Percentiles rank a stretch among this genome's conserved stretches.
phyloP scores from a whole-genome alignment of 2,797 vertebrate genomes.

The Pantherophis alleghaniensis region DNA sequence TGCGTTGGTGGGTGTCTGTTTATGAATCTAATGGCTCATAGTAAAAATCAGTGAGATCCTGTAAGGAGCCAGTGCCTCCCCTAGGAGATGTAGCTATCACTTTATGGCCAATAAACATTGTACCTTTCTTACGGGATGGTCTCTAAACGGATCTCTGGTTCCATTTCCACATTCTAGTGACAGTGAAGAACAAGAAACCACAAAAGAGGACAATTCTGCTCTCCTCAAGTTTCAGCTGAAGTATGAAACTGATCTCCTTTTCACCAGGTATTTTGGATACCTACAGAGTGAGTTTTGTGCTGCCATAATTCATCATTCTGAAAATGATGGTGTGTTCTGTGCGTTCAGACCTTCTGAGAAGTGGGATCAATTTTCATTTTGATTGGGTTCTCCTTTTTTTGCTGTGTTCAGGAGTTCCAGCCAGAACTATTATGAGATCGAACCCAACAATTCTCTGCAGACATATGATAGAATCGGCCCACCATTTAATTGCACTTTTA shows the following conservation, averaged over 20 bases:
- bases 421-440: slow-evolving; percentile 83
- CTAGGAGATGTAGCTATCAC: accelerated
- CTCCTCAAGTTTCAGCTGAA: slow-evolving; percentile 85
- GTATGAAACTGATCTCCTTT: slow-evolving; percentile 92
- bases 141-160: not conserved
- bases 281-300: too few relatives aligned
- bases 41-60: too few relatives aligned
- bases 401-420: slow-evolving; percentile 77
- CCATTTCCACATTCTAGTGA: slow-evolving; percentile 74
- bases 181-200: slow-evolving; percentile 83
- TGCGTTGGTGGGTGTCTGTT: not conserved
- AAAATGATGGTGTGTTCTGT: not conserved
- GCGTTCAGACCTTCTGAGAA: not conserved
- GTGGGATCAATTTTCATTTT: not conserved
- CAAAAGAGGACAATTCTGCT: slow-evolving; percentile 82
- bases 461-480: slow-evolving; percentile 77
- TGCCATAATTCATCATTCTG: not conserved
- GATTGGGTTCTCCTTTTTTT: not conserved
- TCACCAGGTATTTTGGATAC: slow-evolving; percentile 81
- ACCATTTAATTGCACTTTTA: slow-evolving; percentile 88
- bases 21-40: not conserved
- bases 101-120: not conserved
- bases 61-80: not conserved
- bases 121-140: not conserved
- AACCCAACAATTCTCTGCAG: slow-evolving; percentile 84